Base-by-base conservation (phyloP, 1,140 invertebrate species). In the Cydia pomonella region DNA sequence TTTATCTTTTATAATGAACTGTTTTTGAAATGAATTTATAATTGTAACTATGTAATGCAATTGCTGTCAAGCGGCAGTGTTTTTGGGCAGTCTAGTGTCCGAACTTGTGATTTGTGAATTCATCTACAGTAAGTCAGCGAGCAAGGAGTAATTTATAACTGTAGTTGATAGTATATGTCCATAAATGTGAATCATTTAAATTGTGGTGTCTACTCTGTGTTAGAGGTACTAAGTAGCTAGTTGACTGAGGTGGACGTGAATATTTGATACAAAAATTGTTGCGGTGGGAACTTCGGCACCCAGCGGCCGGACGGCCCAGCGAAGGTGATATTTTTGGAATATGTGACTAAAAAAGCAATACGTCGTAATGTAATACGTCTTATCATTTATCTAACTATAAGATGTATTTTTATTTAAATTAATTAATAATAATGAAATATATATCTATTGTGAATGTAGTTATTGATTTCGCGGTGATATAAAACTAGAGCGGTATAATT, bases 331-430 rank as follows among this genome's bases (percentile, higher is more conserved):
- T 94, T 94, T 94, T 95, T 94, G 93, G 91, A 94, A 95, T 93
- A 94, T 94, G 94, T 94, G 94, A 94, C 94, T 94, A 94, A 94
- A 93, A 92, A 94, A 95, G 94, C 94, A 95, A 95, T 95, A 95
- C 94, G 93, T 94, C 94, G 93, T 94, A 95, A 94, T 94, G 80
- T 94, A 94, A 92, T 94, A 94, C 90, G 92, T 94, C 93, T 94
- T 94, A 94, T 83, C 80, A 83, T 88, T 91, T 88, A 91, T 90
- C 91, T 90, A 81, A 87, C 78, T 81, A 75, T 91, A 92, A 90
- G 88, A 84, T 92, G 86, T 90, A 90, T 85, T 91, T 90, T 92
- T 87, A 86, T 87, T 92, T 90, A 83, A 86, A 88, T 84, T 81
- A 81, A 82, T 82, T 76, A 81, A 79, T 83, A 83, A 83, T 83